phyloP scores from a whole-genome alignment of 2,888 invertebrate species.

The Folsomia candida region DNA sequence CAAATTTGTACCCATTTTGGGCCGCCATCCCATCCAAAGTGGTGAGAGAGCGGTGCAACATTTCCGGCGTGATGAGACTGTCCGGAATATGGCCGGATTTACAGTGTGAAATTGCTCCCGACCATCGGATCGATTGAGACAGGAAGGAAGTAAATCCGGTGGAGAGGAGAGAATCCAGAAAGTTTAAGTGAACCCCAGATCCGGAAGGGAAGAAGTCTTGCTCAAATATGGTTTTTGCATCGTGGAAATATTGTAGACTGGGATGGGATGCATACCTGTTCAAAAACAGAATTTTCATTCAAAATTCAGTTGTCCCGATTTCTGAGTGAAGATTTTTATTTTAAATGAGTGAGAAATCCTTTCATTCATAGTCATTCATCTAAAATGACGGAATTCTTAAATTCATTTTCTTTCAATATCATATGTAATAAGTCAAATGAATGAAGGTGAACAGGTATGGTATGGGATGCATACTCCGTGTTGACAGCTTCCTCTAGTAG shows the following conservation, averaged over 20 bases:
- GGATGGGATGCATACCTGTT: no score
- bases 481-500: background rate
- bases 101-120: background rate
- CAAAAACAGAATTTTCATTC: no score
- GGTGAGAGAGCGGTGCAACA: background rate
- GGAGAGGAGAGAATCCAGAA: background rate
- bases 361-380: no score
- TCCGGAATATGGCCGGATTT: background rate
- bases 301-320: no score
- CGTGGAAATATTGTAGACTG: background rate
- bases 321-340: no score
- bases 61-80: background rate
- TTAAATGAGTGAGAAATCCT: no score
- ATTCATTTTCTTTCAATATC: no score
- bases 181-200: background rate
- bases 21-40: background rate
- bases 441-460: no score
- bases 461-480: background rate
- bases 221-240: background rate
- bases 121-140: background rate
- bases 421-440: no score
- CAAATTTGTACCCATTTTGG: background rate
- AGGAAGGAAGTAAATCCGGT: background rate
- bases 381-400: no score
- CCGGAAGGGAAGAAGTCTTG: background rate